Conservation (phyloP, 1,140 invertebrate genomes). For the Drosophila ananassae region DNA sequence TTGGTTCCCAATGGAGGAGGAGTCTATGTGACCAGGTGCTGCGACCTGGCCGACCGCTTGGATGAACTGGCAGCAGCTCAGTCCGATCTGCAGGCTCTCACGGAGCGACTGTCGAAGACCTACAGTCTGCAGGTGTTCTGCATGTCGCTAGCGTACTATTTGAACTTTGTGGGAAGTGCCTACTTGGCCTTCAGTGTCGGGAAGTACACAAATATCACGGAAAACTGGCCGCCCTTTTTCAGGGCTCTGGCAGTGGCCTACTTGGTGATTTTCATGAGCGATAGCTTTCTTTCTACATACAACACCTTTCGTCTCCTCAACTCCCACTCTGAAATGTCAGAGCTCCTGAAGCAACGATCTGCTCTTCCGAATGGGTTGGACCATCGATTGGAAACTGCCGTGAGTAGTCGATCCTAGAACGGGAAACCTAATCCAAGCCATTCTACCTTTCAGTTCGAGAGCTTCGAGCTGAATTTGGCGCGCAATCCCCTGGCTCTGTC, state of each 20-base stretch:
- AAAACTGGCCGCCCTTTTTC: not conserved
- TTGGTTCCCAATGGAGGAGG: conserved; percentile 20
- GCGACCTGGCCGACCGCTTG: conserved; percentile 49
- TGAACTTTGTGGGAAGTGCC: conserved; percentile 8
- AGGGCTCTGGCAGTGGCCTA: not conserved
- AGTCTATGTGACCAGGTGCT: conserved; percentile 40
- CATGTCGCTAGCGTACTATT: conserved; percentile 19
- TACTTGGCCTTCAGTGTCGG: conserved; percentile 19
- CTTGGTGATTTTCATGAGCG: conserved; percentile 25
- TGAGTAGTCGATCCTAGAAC: conserved; percentile 2
- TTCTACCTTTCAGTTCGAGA: conserved; percentile 20
- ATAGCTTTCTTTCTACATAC: conserved; percentile 14
- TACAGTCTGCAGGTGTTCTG: conserved; percentile 34
- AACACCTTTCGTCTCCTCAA: conserved; percentile 21
- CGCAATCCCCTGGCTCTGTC: conserved; percentile 32
- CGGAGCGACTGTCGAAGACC: conserved; percentile 8
- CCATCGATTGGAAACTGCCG: conserved; percentile 30
- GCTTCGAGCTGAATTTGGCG: conserved; percentile 40
- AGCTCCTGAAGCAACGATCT: conserved; percentile 24
- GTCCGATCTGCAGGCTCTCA: conserved; percentile 21
- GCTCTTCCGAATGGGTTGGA: conserved; percentile 22
- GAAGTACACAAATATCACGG: not conserved
- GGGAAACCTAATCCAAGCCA: not conserved
- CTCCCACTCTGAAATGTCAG: conserved; percentile 9
- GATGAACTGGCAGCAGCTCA: conserved; percentile 39